Percentiles rank a stretch among this genome's conserved stretches.
phyloP scores from a whole-genome alignment of 2,113 vertebrate genomes.

The Coregonus clupeaformis region DNA sequence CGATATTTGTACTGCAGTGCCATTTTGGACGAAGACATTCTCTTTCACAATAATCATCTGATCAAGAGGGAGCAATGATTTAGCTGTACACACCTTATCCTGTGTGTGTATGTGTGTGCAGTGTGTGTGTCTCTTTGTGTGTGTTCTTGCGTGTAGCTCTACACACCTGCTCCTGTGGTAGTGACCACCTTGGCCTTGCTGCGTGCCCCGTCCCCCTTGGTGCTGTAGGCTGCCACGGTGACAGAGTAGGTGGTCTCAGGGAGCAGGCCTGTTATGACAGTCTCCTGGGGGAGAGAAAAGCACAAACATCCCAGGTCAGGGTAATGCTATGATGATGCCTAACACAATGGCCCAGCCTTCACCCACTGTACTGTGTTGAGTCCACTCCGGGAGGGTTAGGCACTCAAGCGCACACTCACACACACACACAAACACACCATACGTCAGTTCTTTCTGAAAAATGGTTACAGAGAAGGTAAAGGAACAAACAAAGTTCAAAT shows the following conservation, averaged over 20 bases:
- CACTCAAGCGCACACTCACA: too few species aligned
- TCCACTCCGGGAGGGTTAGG: too few species aligned
- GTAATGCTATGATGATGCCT: not conserved
- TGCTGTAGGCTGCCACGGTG: slow-evolving; percentile 91
- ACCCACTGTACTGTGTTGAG: too few species aligned
- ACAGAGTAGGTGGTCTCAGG: slow-evolving; percentile 92
- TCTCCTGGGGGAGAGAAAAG: slow-evolving; percentile 72
- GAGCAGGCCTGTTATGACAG: slow-evolving; percentile 83
- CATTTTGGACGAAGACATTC: too few species aligned
- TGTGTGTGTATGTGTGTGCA: too few species aligned
- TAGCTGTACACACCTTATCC: too few species aligned
- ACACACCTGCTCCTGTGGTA: slow-evolving; percentile 87
- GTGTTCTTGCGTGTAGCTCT: too few species aligned
- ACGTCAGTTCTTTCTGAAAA: not conserved
- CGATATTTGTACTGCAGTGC: too few species aligned
- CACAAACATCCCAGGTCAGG: not conserved
- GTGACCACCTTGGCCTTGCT: slow-evolving; percentile 90
- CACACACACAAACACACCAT: not conserved
- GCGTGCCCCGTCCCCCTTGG: slow-evolving; percentile 91
- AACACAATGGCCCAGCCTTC: not conserved
- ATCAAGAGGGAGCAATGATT: too few species aligned
- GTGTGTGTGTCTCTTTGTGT: too few species aligned
- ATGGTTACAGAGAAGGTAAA: not conserved
- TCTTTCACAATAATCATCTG: too few species aligned
- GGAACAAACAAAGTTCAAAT: too few species aligned